These are phyloP conservation scores for Petromus typicus DNA, from an alignment of 2,113 vertebrate species.

Conservation along the genomic window DNA sequence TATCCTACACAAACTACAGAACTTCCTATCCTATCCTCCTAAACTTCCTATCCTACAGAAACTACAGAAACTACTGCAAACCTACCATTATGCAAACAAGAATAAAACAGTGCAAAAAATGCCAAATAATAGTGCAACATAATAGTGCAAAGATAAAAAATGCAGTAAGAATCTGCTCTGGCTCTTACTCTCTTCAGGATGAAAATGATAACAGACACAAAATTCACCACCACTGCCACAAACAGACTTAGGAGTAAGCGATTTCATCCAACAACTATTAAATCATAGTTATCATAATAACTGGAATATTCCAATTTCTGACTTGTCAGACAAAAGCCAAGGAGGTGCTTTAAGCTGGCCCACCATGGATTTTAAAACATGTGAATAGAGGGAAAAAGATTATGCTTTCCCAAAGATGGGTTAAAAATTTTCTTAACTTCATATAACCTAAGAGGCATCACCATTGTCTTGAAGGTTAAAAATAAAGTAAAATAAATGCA, in stretches of 20 bases:
- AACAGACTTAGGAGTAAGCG: neutral
- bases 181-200: neutral
- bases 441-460: neutral
- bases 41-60: neutral
- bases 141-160: neutral
- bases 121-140: too few relatives aligned
- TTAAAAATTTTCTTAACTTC: constrained; percentile 47
- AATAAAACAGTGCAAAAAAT: neutral
- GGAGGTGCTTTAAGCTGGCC: neutral
- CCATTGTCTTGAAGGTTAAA: constrained; percentile 47
- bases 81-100: neutral
- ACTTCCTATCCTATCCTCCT: too few relatives aligned
- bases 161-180: accelerated
- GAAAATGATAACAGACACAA: constrained; percentile 27
- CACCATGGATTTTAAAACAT: neutral
- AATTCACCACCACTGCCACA: neutral
- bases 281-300: neutral
- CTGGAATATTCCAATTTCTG: neutral
- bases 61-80: accelerated
- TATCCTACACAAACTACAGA: accelerated
- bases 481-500: constrained; percentile 80
- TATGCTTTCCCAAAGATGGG: neutral
- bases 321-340: neutral
- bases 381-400: neutral
- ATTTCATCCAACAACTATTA: neutral